Base-by-base conservation (phyloP, 2,113 vertebrate species). In the Corydoras sp. region DNA sequence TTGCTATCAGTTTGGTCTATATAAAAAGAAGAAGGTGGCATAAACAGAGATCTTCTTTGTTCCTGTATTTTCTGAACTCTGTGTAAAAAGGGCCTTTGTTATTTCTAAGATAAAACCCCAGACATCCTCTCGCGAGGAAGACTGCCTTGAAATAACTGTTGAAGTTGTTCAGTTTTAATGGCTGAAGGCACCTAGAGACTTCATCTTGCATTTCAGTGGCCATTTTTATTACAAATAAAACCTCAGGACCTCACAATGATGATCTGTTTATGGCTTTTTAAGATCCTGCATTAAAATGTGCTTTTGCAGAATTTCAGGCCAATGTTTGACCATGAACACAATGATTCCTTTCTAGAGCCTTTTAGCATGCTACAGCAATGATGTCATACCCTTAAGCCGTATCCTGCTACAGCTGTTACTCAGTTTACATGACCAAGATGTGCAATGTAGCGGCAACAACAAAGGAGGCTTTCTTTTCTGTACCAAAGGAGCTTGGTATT, bases 381-480 rank as follows among this genome's bases (percentile, higher is more conserved):
- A 86, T 84, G 82, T 89, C 85, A 84, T 78, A 77, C 76, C 82
- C 73, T 10, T 60, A 77, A 64, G 81, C 73, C 49, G 62, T 69
- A 31, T 48, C 82, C 79, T 71, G 82, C 86, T 88, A 85, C 79
- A 49, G 71, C 80, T 78, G 82, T 83, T 76, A 81, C 80, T 83
- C 83, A 78, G 77, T 81, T 84, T 77, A 77, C 80, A 84, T 82
- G 82, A 73, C 80, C 84, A 81, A 85, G 82, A 78, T 85, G 79
- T 85, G 77, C 79, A 71, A 62, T 65, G 77, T 72, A 68, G 54
- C 61, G 59, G 60, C 53, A 73, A 81, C 60, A 79, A 68, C 68
- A 77, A 60, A 79, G 72, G 81, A 18, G 72, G 73, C 74, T 80
- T 69, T 58, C 74, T 65, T 67, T 53, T 15, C 62, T 67, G 64